Conservation (phyloP, 2,888 invertebrate genomes). For the Resseliella maxima region DNA sequence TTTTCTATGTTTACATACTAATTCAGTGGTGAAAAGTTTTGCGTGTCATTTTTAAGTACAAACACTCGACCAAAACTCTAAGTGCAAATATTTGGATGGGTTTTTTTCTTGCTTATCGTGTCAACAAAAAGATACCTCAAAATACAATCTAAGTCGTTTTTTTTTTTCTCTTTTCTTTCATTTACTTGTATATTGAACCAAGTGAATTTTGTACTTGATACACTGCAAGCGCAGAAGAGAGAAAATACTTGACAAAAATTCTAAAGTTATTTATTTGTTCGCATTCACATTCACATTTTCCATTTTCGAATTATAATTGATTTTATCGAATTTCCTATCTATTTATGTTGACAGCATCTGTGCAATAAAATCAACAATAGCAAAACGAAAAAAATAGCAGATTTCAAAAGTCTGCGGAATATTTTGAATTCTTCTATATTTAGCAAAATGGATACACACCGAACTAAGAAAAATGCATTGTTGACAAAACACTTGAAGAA, state of each 20-base stretch:
- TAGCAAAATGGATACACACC: no score
- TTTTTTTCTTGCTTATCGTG: no score
- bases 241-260: no score
- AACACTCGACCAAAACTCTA: background rate
- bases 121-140: no score
- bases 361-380: background rate
- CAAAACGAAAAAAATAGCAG: background rate
- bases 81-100: background rate
- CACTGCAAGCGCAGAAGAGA: no score
- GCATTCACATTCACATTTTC: background rate
- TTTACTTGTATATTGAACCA: no score
- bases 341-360: background rate
- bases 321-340: background rate
- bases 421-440: no score
- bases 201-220: no score
- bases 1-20: background rate
- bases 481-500: no score
- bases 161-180: background rate
- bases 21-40: background rate
- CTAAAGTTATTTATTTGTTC: background rate
- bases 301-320: background rate
- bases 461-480: no score
- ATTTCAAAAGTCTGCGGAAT: no score
- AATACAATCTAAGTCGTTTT: no score
- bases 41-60: slow-evolving; percentile 1